These are phyloP conservation scores for Zaprionus tsacasi DNA, from an alignment of 1,140 invertebrate species.

Conservation along the genomic window DNA sequence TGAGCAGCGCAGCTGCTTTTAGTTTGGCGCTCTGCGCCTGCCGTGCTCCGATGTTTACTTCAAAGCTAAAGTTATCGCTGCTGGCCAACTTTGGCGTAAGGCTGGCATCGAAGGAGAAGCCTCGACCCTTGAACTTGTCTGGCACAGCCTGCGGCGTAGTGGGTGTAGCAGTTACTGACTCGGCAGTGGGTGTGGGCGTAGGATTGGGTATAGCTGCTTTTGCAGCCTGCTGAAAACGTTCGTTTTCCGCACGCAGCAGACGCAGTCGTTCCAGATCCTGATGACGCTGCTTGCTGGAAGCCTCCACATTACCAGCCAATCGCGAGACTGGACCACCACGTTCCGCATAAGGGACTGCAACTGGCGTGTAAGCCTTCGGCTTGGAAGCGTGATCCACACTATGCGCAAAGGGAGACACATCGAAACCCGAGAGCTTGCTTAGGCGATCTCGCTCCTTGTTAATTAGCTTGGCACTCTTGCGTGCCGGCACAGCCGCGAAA, in stretches of 20 bases:
- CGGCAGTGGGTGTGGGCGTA: constrained; percentile 15
- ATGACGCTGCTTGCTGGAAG: constrained; percentile 85
- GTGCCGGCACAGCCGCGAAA: constrained; percentile 85
- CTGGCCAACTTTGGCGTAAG: constrained; percentile 63
- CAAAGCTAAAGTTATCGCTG: constrained; percentile 85
- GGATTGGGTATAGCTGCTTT: constrained; percentile 2
- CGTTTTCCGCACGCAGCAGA: constrained; percentile 84
- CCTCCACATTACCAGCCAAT: constrained; percentile 86
- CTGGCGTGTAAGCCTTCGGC: constrained; percentile 26
- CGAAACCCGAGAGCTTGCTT: constrained; percentile 74
- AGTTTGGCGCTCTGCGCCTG: constrained; percentile 87
- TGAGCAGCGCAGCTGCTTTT: constrained; percentile 87
- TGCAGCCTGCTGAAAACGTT: constrained; percentile 42
- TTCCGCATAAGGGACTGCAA: constrained; percentile 66
- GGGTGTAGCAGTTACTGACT: constrained; percentile 22
- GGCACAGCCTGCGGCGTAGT: constrained; percentile 53
- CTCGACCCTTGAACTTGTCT: constrained; percentile 76
- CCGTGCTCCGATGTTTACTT: constrained; percentile 87
- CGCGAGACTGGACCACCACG: constrained; percentile 69
- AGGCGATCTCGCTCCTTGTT: constrained; percentile 85
- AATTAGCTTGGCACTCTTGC: constrained; percentile 86
- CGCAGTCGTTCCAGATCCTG: constrained; percentile 87
- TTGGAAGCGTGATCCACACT: constrained; percentile 59
- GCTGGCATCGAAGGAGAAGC: constrained; percentile 62
- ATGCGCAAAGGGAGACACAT: constrained; percentile 70